phyloP scores from a whole-genome alignment of 1,140 invertebrate genomes.

The Drosophila orena region DNA sequence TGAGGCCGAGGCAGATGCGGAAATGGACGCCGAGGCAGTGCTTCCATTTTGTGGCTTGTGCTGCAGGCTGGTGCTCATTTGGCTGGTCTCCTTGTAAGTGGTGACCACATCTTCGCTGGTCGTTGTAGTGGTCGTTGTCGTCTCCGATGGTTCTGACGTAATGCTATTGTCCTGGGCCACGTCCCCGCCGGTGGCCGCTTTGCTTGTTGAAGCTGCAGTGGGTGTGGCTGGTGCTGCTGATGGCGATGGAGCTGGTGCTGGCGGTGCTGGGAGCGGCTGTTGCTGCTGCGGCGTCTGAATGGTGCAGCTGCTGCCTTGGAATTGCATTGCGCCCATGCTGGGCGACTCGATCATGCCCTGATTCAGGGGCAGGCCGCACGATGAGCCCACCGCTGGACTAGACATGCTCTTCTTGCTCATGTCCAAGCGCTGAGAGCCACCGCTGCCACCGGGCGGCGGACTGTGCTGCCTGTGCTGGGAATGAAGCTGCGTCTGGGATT shows the following conservation, averaged over 20 bases:
- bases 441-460: constrained; percentile 58
- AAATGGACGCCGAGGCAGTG: constrained; percentile 37
- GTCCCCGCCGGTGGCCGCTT: constrained; percentile 50
- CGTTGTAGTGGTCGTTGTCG: constrained; percentile 83
- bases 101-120: constrained; percentile 84
- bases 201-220: constrained; percentile 30
- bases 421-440: constrained; percentile 64
- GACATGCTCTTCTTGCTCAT: constrained; percentile 83
- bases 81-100: constrained; percentile 81
- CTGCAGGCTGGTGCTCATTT: constrained; percentile 62
- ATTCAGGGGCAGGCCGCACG: constrained; percentile 28
- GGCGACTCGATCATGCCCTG: constrained; percentile 79
- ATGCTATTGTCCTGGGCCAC: constrained; percentile 82
- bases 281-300: constrained; percentile 76
- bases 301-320: constrained; percentile 73
- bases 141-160: constrained; percentile 83
- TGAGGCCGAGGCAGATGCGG: constrained; percentile 39
- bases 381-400: constrained; percentile 71
- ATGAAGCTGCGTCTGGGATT: constrained; percentile 34
- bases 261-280: constrained; percentile 46
- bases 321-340: constrained; percentile 78
- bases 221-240: constrained; percentile 16
- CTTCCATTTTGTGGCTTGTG: constrained; percentile 56
- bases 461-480: constrained; percentile 58
- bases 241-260: constrained; percentile 39